Conservation (phyloP, 2,888 invertebrate species). For the Trileptium ribeirensis region DNA sequence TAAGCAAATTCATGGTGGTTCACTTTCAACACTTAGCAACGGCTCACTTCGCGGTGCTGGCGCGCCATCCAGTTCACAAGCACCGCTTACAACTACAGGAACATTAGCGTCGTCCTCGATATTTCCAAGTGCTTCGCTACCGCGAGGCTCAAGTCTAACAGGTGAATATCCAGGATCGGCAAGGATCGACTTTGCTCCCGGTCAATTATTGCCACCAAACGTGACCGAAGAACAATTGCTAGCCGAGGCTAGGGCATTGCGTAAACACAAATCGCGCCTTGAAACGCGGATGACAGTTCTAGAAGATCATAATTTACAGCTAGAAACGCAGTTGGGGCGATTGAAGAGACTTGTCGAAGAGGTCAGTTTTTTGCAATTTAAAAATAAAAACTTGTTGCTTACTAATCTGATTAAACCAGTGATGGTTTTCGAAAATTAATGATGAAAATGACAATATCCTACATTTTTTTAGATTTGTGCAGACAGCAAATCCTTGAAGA, state of each 20-base stretch:
- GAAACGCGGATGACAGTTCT: slow-evolving; percentile 96
- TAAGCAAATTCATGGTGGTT: slow-evolving; percentile 53
- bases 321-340: slow-evolving; percentile 88
- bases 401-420: too few species aligned
- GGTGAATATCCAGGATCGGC: background rate
- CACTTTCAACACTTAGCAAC: background rate
- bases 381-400: background rate
- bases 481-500: too few species aligned
- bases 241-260: slow-evolving; percentile 82
- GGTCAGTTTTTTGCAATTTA: too few species aligned
- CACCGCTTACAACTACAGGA: background rate
- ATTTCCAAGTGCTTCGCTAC: background rate
- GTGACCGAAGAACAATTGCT: slow-evolving; percentile 66
- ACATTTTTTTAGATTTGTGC: too few species aligned
- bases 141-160: background rate
- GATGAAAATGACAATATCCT: too few species aligned
- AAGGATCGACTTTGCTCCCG: background rate
- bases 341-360: slow-evolving; percentile 75
- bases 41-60: background rate
- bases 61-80: too few species aligned
- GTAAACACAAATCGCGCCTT: slow-evolving; percentile 89
- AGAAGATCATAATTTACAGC: slow-evolving; percentile 93
- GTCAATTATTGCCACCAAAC: background rate
- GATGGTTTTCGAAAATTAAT: too few species aligned
- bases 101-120: background rate